Conservation (phyloP, 2,888 invertebrate genomes). For the Cephus pygmeus region DNA sequence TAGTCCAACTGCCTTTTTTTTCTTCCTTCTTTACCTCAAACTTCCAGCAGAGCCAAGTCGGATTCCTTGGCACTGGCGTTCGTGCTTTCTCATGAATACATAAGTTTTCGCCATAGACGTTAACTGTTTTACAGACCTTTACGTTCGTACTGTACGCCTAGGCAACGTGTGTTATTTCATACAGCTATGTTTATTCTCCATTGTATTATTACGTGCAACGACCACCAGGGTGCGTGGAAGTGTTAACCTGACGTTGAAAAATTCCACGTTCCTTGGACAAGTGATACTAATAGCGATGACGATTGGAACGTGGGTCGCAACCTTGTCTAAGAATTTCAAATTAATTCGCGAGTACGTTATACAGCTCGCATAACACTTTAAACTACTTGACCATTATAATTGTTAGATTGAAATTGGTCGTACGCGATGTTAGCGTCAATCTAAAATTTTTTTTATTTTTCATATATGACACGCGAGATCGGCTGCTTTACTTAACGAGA, state of each 20-base stretch:
- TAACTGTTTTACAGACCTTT: background rate
- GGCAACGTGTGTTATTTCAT: background rate
- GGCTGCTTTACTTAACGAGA: background rate
- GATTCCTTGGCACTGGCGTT: background rate
- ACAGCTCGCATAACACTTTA: background rate
- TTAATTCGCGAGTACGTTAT: background rate
- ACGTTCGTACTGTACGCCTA: background rate
- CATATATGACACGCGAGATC: background rate
- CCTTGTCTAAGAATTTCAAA: background rate
- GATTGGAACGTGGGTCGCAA: constrained; percentile 5
- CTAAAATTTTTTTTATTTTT: background rate
- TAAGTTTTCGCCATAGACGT: background rate
- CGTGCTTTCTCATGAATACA: background rate
- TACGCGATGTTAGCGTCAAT: background rate
- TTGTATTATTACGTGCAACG: background rate
- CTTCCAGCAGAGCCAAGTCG: background rate
- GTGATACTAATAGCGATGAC: constrained; percentile 4
- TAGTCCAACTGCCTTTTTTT: background rate
- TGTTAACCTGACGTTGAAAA: background rate
- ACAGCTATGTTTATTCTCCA: background rate
- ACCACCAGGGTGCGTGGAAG: background rate
- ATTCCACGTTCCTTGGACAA: background rate
- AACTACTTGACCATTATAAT: background rate
- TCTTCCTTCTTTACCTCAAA: background rate
- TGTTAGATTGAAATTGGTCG: background rate